Conservation (phyloP, 92 coral and sea anemone species). For the Epizoanthus stellaris region DNA sequence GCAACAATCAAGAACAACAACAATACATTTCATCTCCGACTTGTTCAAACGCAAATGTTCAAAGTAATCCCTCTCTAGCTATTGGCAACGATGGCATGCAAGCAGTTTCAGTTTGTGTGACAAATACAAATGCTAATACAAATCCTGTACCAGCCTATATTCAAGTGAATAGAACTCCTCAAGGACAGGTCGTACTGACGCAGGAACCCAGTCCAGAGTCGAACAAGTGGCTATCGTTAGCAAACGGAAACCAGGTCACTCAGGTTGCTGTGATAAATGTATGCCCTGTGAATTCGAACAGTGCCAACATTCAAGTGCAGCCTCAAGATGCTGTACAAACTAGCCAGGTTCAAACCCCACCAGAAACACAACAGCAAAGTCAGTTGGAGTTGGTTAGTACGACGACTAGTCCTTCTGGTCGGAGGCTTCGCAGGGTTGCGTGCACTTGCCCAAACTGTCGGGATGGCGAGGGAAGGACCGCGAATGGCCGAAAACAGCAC, state of each 20-base stretch:
- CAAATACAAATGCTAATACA: slow-evolving; percentile 52
- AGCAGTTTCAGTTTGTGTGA: slow-evolving; percentile 58
- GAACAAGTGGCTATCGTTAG: slow-evolving; percentile 76
- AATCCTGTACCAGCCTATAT: slow-evolving; percentile 76
- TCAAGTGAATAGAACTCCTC: slow-evolving; percentile 87
- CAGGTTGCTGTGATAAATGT: slow-evolving; percentile 56
- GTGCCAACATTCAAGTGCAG: slow-evolving; percentile 62
- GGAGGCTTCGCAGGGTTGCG: slow-evolving; percentile 97
- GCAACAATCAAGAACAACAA: slow-evolving; percentile 59
- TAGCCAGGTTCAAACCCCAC: slow-evolving; percentile 43
- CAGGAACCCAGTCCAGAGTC: slow-evolving; percentile 79
- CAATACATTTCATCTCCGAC: slow-evolving; percentile 65
- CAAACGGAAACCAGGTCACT: slow-evolving; percentile 74
- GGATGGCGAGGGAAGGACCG: slow-evolving; percentile 98
- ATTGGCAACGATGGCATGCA: slow-evolving; percentile 68
- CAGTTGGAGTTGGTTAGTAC: slow-evolving; percentile 42
- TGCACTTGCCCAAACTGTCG: slow-evolving; percentile 99
- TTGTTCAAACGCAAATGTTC: slow-evolving; percentile 51
- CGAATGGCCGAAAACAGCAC: slow-evolving; percentile 96
- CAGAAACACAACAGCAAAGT: slow-evolving; percentile 40
- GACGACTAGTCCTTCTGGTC: slow-evolving; percentile 62
- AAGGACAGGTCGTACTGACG: slow-evolving; percentile 85
- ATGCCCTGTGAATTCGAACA: slow-evolving; percentile 37
- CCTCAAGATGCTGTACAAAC: slow-evolving; percentile 52
- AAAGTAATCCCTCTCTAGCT: slow-evolving; percentile 48